Evolutionary conservation across 2,888 invertebrate genomes (phyloP), one percentile per base, ranked within the genome.

Genomic region (Mellilla xanthometata): DNA sequence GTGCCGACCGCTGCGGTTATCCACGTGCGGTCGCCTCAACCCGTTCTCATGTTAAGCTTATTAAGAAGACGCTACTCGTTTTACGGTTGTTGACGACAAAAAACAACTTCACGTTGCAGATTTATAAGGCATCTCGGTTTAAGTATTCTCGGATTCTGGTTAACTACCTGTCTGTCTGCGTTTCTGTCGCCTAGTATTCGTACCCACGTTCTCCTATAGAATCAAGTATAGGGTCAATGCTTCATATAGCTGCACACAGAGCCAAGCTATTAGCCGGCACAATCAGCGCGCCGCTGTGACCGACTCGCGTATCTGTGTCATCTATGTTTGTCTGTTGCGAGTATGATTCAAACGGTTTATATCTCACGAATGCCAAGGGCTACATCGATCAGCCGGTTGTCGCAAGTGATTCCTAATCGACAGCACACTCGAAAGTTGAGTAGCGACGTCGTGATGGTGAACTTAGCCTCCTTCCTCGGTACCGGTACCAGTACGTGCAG

Each of bases 321-420:
- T 85, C 84, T 79, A 69, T 77, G 23, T 39, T 31, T 30, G 22
- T 28, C 28, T 35, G 40, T 35, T 38, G 24, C 75, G 73, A 67
- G 72, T 72, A 67, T 72, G 66, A 71, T 78, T 70, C 11, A 31
- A 72, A 74, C 81, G 80, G 82, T 80, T 75, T 81, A 82, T 79
- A 81, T 81, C 77, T 77, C 74, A 78, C 83, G 85, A 87, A 85
- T 85, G 87, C 85, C 87, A 87, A 88, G 87, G 86, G 88, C 85
- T 80, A 84, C 81, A 85, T 83, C 86, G 81, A 86, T 85, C 87
- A 86, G 80, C 81, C 78, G 74, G 85, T 85, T 87, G 87, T 85
- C 86, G 86, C 87, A 86, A 86, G 87, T 85, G 87, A 81, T 82
- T 84, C 78, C 84, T 82, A 83, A 85, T 87, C 84, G 83, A 77